These are phyloP conservation scores for Fukomys damarensis DNA, from an alignment of 2,113 vertebrate species.

Conservation along the genomic window DNA sequence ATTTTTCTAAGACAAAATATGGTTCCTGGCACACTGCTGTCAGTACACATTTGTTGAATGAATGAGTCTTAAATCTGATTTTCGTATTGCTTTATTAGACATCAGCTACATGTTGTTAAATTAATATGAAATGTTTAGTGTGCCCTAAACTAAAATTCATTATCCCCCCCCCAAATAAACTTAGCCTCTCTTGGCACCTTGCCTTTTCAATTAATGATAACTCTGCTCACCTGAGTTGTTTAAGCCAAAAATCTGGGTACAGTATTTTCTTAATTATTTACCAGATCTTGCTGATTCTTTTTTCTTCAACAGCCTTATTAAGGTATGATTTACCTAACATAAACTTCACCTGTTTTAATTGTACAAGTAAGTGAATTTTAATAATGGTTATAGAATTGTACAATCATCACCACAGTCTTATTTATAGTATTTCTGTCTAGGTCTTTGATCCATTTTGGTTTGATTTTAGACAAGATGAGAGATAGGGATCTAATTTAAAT, in stretches of 20 bases:
- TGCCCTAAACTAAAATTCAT: neutral
- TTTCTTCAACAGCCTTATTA: neutral
- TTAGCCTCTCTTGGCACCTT: neutral
- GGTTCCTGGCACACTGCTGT: neutral
- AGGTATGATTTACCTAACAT: neutral
- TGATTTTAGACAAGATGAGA: neutral
- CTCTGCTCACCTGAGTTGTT: neutral
- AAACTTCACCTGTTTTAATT: neutral
- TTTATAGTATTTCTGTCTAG: neutral
- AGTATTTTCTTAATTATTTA: neutral
- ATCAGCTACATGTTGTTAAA: neutral
- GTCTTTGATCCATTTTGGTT: neutral
- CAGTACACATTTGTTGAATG: neutral
- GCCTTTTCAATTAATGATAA: neutral
- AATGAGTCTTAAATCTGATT: neutral
- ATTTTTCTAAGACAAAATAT: neutral
- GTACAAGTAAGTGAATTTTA: neutral
- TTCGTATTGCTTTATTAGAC: neutral
- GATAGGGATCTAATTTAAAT: neutral
- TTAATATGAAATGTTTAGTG: neutral
- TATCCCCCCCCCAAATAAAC: neutral
- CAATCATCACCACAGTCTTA: neutral
- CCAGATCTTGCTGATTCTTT: neutral
- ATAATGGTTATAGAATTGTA: neutral
- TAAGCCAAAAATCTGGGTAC: neutral